These are phyloP conservation scores for Misgurnus mizolepis DNA, from an alignment of 2,113 vertebrate species.

Conservation along the genomic window DNA sequence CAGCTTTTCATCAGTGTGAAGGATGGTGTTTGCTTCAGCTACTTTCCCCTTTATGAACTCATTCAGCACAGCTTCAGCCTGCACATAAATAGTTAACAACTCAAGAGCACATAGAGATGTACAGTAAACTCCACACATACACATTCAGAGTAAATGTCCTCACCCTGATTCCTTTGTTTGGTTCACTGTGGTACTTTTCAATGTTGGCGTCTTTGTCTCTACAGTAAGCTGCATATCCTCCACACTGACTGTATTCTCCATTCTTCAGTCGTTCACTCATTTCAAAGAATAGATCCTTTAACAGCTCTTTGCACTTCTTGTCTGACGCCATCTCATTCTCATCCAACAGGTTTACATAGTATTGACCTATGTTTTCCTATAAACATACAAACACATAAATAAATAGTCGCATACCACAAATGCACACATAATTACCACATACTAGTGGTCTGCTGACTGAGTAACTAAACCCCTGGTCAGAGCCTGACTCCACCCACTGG, in stretches of 20 bases:
- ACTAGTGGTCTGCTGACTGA: no score
- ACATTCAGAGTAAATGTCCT: background rate
- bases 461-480: no score
- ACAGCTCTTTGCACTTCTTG: slow-evolving; percentile 45
- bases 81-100: background rate
- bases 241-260: slow-evolving; percentile 23
- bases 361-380: background rate
- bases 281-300: slow-evolving; percentile 40
- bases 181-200: slow-evolving; percentile 36
- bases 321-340: slow-evolving; percentile 54
- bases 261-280: slow-evolving; percentile 40
- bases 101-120: background rate
- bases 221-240: slow-evolving; percentile 59
- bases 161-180: slow-evolving; percentile 62
- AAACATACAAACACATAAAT: slow-evolving; percentile 8
- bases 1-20: slow-evolving; percentile 42
- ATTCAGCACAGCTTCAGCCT: slow-evolving; percentile 51
- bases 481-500: no score
- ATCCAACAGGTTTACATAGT: slow-evolving; percentile 36
- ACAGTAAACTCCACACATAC: background rate
- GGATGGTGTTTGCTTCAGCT: slow-evolving; percentile 38
- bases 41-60: slow-evolving; percentile 25
- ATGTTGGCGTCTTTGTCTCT: slow-evolving; percentile 44
- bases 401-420: background rate
- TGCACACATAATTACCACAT: no score